Percentiles rank a stretch among this genome's conserved stretches.
Conservation (phyloP, 2,888 invertebrate species). For the Caenorhabditis sp. region DNA sequence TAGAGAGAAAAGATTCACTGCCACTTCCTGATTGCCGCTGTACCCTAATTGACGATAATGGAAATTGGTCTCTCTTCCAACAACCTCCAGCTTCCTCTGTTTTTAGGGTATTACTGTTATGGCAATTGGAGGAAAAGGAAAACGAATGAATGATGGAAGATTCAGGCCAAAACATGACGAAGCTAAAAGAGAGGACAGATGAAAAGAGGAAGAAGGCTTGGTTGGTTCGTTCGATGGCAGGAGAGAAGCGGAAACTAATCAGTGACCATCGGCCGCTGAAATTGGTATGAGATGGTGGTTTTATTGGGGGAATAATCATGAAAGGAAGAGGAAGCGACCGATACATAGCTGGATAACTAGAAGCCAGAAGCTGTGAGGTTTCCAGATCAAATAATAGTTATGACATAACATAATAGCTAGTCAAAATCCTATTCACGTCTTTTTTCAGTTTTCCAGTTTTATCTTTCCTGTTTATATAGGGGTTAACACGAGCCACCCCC, state of each 20-base stretch:
- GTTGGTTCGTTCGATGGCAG: conserved; percentile 24
- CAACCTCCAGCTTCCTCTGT: conserved; percentile 51
- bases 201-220: conserved; percentile 11
- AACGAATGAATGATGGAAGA: conserved; percentile 5
- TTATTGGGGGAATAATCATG: conserved; percentile 16
- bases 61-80: conserved; percentile 37
- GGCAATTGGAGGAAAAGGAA: conserved; percentile 28
- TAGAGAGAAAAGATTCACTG: conserved; percentile 40
- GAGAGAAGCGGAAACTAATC: conserved; percentile 51
- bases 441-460: not conserved
- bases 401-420: too few species aligned
- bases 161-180: conserved; percentile 35
- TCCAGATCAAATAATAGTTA: too few species aligned
- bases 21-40: conserved; percentile 60
- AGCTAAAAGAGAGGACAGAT: conserved; percentile 43
- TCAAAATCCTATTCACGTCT: too few species aligned
- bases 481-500: not conserved
- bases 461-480: conserved; percentile 7
- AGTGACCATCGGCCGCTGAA: conserved; percentile 37
- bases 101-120: conserved; percentile 59
- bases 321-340: too few species aligned
- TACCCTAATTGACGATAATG: conserved; percentile 54
- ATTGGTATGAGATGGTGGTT: conserved; percentile 40
- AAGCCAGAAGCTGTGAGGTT: too few species aligned
- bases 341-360: not conserved